Evolutionary conservation across 2,797 vertebrate genomes (phyloP), one percentile per base, ranked within the genome.

Genomic region (Argya squamiceps): DNA sequence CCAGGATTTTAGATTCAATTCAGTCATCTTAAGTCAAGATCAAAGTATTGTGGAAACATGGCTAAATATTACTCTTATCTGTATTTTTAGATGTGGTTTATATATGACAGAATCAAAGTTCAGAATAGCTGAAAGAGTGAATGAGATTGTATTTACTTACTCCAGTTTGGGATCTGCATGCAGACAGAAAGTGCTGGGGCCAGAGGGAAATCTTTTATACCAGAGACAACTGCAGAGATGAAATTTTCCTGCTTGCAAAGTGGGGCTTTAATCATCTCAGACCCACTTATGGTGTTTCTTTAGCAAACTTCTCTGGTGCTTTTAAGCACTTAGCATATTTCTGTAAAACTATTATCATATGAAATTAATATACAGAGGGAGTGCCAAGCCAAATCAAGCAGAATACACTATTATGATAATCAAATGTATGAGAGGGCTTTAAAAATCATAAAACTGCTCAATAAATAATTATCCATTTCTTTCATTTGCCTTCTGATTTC

Each of bases 271-370:
- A 89, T 88, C 47, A 81, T 75, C 83, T 3, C 7, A 81, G 88
- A 89, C 77, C 50, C 69, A 65, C 52, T 83, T 30, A 62, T 23
- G 23, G n/a, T 50, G 58, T 64, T 92, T 91, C 68, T 10, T 68
- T 95, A 78, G 71, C 44, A 92, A 53, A 14, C 59, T 80, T 67
- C 63, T 63, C 68, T 43, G 52, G 52, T 93, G 60, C 53, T 96
- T 96, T 97, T 91, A 94, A 67, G 46, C 71, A 82, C 36, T 92
- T 93, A 82, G 69, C 71, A 53, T 86, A 84, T 82, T 88, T 84
- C 62, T 93, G 82, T 88, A 84, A 89, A 78, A 75, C 92, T 94
- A 90, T 96, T 97, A 97, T 91, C 88, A 58, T 73, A 46, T 60
- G 49, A 96, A 95, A 96, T 85, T 53, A 80, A 80, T 53, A 64